Percentiles rank a stretch among this genome's conserved stretches.
Conservation (phyloP, 2,888 invertebrate genomes). For the Melieria picta region DNA sequence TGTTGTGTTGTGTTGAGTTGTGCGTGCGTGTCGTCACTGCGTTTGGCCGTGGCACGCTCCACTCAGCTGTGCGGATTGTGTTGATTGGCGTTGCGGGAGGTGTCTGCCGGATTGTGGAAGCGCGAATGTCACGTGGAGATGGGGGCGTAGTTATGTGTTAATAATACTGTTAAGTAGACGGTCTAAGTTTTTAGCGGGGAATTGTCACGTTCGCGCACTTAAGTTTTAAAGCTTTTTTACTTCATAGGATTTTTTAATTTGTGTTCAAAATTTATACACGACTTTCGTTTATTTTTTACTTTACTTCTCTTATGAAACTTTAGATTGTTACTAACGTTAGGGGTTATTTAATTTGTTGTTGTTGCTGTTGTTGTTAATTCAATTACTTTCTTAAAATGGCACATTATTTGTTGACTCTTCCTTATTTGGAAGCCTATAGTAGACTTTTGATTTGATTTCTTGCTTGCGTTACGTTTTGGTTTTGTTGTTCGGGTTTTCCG, state of each 20-base stretch:
- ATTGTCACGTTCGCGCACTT: constrained; percentile 5
- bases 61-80: constrained; percentile 24
- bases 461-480: constrained; percentile 12
- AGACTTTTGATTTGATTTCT: constrained; percentile 25
- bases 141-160: constrained; percentile 41
- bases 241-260: constrained; percentile 9
- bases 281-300: neutral
- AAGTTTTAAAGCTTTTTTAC: constrained; percentile 37
- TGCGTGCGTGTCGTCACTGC: constrained; percentile 5
- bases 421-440: constrained; percentile 27
- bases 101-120: constrained; percentile 18
- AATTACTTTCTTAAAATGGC: constrained; percentile 40
- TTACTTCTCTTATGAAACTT: constrained; percentile 7
- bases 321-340: constrained; percentile 10
- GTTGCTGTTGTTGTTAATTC: constrained; percentile 9
- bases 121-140: constrained; percentile 18
- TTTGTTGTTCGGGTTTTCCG: constrained; percentile 9
- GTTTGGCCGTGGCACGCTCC: constrained; percentile 8
- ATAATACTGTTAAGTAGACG: constrained; percentile 49
- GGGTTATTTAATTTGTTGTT: constrained; percentile 7
- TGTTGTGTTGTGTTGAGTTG: constrained; percentile 25
- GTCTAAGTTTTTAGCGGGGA: constrained; percentile 9
- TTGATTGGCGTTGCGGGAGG: constrained; percentile 25
- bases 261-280: neutral
- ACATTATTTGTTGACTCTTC: constrained; percentile 40